Evolutionary conservation across 23 tunicate genomes (phyloP).

Genomic region (Aplidium turbinatum): DNA sequence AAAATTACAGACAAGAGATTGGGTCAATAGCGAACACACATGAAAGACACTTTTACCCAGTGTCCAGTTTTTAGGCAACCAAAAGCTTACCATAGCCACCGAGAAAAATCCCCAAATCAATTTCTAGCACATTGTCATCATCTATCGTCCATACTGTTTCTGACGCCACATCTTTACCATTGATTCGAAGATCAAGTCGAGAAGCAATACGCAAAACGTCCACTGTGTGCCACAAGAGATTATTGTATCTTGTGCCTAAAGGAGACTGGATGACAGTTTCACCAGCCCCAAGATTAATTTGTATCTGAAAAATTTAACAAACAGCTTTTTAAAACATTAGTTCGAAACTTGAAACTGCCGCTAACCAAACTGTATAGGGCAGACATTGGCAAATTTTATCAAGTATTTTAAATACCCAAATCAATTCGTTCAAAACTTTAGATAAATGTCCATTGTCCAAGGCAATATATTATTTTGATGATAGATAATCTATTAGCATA

Average conservation of each 20-base stretch:
- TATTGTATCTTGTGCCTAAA: slow-evolving; percentile 31
- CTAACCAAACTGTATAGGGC: background rate
- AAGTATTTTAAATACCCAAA: background rate
- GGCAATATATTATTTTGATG: too few relatives aligned
- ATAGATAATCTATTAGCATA: too few relatives aligned
- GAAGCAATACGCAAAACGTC: slow-evolving; percentile 32
- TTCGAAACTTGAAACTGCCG: background rate
- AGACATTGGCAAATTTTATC: background rate
- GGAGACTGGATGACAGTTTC: slow-evolving; percentile 53
- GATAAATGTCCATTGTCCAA: too few relatives aligned
- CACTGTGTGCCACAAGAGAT: slow-evolving; percentile 71
- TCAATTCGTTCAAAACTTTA: background rate
- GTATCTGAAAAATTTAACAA: slow-evolving; percentile 38
- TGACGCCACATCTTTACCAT: slow-evolving; percentile 51
- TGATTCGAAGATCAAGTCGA: slow-evolving; percentile 35
- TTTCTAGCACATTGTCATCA: slow-evolving; percentile 17
- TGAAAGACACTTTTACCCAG: too few relatives aligned
- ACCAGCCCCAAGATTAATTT: slow-evolving; percentile 40
- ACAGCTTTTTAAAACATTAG: background rate
- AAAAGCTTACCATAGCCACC: slow-evolving; percentile 73
- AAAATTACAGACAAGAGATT: background rate
- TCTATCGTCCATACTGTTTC: background rate
- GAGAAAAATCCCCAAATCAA: slow-evolving; percentile 70
- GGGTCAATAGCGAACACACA: background rate
- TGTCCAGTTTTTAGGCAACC: too few relatives aligned